Evolutionary conservation across 2,797 vertebrate genomes (phyloP).

Genomic region (Centropyge bicolor): DNA sequence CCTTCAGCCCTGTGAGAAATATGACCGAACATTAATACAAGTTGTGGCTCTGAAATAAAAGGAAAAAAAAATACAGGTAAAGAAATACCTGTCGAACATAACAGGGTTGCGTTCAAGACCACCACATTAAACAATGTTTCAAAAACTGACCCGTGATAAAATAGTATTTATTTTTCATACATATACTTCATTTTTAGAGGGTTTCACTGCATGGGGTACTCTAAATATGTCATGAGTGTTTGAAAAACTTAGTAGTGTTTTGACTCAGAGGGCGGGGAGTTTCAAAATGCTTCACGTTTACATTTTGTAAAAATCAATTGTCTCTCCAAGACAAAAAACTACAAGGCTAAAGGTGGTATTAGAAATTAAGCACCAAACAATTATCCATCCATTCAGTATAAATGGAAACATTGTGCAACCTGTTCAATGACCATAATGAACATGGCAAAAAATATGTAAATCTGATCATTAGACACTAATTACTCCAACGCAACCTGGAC

Average conservation of each 20-base stretch:
- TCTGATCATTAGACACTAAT: conserved; percentile 75
- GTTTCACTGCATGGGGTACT: conserved; percentile 78
- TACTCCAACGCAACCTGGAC: conserved; percentile 72
- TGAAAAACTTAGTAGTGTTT: conserved; percentile 72
- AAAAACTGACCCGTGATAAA: conserved; percentile 79
- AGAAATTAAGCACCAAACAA: conserved; percentile 86
- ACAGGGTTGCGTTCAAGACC: conserved; percentile 76
- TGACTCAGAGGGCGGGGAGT: conserved; percentile 62
- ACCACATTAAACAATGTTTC: conserved; percentile 76
- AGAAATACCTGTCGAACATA: conserved; percentile 53
- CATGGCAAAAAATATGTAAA: conserved; percentile 78
- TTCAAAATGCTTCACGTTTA: conserved; percentile 74
- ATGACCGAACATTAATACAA: conserved; percentile 63
- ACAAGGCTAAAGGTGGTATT: conserved; percentile 85
- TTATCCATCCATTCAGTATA: conserved; percentile 77
- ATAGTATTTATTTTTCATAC: conserved; percentile 81
- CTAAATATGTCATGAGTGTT: conserved; percentile 71
- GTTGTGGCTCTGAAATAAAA: conserved; percentile 60
- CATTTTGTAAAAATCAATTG: conserved; percentile 79
- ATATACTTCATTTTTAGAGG: conserved; percentile 75
- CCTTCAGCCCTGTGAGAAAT: conserved; percentile 59
- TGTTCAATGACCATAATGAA: conserved; percentile 82
- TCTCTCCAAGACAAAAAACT: conserved; percentile 79
- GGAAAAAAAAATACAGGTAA: conserved; percentile 23
- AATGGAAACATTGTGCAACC: conserved; percentile 86